Percentiles rank a stretch among this genome's conserved stretches.
phyloP scores from a whole-genome alignment of 2,888 invertebrate species.

The Eudasyphora cyanicolor region DNA sequence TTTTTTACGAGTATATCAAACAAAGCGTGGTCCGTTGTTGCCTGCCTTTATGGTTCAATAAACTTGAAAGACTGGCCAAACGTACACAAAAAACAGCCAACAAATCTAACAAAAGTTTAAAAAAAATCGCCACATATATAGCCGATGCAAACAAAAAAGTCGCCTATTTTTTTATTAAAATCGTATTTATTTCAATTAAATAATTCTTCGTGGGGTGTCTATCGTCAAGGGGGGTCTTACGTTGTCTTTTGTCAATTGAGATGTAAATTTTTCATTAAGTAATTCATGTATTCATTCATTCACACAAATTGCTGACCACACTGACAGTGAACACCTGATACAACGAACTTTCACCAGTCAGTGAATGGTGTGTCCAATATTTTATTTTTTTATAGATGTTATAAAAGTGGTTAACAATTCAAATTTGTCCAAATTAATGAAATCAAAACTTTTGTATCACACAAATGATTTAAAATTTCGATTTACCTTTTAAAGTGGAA shows the following conservation, averaged over 20 bases:
- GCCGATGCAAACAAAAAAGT: not conserved
- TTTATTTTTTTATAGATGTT: too few species aligned
- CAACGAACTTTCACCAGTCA: too few species aligned
- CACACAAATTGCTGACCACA: not conserved
- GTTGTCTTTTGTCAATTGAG: not conserved
- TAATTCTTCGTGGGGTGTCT: not conserved
- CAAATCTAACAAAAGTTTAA: too few species aligned
- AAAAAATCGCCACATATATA: not conserved
- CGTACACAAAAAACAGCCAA: too few species aligned
- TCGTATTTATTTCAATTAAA: slow-evolving; percentile 21
- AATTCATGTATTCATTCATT: not conserved
- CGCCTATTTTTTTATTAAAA: slow-evolving; percentile 3
- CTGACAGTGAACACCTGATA: not conserved
- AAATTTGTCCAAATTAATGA: too few species aligned
- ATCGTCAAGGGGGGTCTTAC: not conserved
- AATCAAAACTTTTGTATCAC: too few species aligned
- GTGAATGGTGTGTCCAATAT: too few species aligned
- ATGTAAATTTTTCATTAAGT: not conserved
- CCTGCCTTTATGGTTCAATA: not conserved
- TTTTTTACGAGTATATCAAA: too few species aligned
- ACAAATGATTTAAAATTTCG: too few species aligned
- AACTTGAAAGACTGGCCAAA: not conserved
- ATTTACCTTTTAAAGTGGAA: too few species aligned
- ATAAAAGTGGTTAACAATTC: too few species aligned
- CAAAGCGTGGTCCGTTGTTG: not conserved